Evolutionary conservation across 2,888 invertebrate genomes (phyloP).

Genomic region (Parelbella ahira): DNA sequence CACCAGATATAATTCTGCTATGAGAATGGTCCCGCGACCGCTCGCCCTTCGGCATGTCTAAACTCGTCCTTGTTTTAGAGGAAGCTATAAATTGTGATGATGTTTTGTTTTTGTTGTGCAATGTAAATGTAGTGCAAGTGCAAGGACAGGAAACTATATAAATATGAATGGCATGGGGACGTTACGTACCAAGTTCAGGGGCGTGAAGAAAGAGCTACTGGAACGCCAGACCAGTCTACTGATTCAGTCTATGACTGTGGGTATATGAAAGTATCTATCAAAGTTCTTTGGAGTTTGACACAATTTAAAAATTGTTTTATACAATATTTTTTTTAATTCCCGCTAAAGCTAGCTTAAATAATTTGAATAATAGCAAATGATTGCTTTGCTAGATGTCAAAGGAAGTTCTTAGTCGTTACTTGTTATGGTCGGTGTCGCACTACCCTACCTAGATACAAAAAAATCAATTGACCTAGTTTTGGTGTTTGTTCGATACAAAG

Average conservation of each 20-base stretch:
- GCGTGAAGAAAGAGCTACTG: constrained; percentile 87
- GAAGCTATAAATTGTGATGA: constrained; percentile 7
- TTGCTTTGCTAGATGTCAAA: too few species aligned
- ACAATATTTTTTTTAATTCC: too few species aligned
- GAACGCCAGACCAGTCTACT: constrained; percentile 86
- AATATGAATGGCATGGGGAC: constrained; percentile 75
- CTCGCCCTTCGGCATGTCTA: constrained; percentile 25
- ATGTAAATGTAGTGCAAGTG: constrained; percentile 40
- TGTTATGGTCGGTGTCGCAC: too few species aligned
- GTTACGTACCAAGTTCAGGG: constrained; percentile 85
- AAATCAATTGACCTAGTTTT: too few species aligned
- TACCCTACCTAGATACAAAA: too few species aligned
- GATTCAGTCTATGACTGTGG: constrained; percentile 90
- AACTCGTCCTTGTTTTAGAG: constrained; percentile 17
- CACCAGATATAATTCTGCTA: constrained; percentile 56
- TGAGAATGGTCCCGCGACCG: constrained; percentile 27
- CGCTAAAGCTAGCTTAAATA: too few species aligned
- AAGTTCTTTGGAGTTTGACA: background rate
- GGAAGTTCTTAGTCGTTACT: too few species aligned
- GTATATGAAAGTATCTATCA: constrained; percentile 51
- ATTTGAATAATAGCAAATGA: too few species aligned
- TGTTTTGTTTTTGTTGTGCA: constrained; percentile 6
- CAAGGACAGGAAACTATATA: constrained; percentile 8
- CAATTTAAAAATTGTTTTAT: background rate
- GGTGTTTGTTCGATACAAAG: too few species aligned